Percentiles rank a stretch among this genome's conserved stretches.
Conservation (phyloP, 2,113 vertebrate species). For the Vireo altiloquus region DNA sequence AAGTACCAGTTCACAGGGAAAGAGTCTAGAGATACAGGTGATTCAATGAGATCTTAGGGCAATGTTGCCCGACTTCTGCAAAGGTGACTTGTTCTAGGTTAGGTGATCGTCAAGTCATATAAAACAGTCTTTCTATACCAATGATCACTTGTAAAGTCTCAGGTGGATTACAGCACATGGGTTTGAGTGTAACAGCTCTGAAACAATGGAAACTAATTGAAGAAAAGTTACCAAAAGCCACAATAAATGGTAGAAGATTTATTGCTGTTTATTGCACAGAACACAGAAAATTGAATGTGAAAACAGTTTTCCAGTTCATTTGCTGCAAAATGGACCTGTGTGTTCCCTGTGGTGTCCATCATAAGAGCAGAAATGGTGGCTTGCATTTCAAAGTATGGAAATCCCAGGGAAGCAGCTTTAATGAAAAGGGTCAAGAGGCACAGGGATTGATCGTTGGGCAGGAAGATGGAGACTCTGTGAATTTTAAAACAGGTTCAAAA, state of each 20-base stretch:
- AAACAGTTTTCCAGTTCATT: neutral
- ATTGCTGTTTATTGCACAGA: neutral
- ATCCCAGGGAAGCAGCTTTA: neutral
- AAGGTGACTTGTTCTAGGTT: neutral
- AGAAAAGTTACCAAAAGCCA: neutral
- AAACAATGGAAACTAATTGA: neutral
- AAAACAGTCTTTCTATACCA: neutral
- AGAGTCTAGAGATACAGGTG: neutral
- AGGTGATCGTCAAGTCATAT: neutral
- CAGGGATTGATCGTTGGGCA: neutral
- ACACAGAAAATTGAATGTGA: neutral
- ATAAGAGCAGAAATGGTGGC: neutral
- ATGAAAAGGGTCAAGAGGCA: neutral
- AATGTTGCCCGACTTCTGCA: neutral
- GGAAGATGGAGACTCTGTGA: neutral
- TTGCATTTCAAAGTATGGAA: neutral
- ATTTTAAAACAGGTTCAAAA: neutral
- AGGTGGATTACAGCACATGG: neutral
- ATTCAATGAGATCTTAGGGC: neutral
- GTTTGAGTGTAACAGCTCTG: fast-evolving
- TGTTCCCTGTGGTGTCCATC: neutral
- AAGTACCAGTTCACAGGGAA: neutral
- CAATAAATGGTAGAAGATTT: neutral
- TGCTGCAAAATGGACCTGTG: neutral
- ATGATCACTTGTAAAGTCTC: neutral